Percentiles rank a stretch among this genome's conserved stretches.
phyloP scores from a whole-genome alignment of 2,888 invertebrate species.

The Hirtodrosophila duncani region DNA sequence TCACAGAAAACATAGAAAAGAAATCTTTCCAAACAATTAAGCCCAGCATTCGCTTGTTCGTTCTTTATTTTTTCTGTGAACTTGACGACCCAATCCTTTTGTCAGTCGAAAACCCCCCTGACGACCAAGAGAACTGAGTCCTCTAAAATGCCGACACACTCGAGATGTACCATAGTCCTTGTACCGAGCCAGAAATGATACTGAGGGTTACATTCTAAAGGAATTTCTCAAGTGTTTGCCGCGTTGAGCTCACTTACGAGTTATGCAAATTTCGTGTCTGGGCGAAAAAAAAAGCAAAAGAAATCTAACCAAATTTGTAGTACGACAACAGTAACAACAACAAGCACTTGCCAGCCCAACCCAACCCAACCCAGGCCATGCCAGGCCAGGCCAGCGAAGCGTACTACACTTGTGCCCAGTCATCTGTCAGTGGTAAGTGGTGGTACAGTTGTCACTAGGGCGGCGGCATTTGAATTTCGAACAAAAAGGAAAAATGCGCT shows the following conservation, averaged over 20 bases:
- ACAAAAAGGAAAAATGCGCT: slow-evolving; percentile 30
- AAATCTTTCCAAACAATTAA: slow-evolving; percentile 67
- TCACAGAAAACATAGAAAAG: not conserved
- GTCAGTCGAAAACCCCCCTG: slow-evolving; percentile 27
- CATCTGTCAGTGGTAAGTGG: too few relatives aligned
- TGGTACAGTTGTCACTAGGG: slow-evolving; percentile 60
- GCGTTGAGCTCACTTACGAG: slow-evolving; percentile 43
- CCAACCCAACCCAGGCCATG: slow-evolving; percentile 33
- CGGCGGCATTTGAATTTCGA: slow-evolving; percentile 54
- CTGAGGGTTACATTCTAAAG: slow-evolving; percentile 46
- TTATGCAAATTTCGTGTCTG: slow-evolving; percentile 57
- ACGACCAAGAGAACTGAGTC: not conserved
- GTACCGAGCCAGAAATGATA: slow-evolving; percentile 18
- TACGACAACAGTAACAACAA: slow-evolving; percentile 27
- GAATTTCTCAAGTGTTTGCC: slow-evolving; percentile 53
- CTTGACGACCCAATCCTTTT: slow-evolving; percentile 46
- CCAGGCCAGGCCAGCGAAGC: slow-evolving; percentile 27
- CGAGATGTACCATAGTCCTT: slow-evolving; percentile 28
- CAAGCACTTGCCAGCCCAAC: slow-evolving; percentile 31
- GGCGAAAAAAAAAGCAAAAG: slow-evolving; percentile 20
- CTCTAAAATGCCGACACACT: slow-evolving; percentile 63
- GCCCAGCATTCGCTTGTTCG: slow-evolving; percentile 19
- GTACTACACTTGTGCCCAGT: slow-evolving; percentile 50
- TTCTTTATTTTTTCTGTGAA: not conserved
- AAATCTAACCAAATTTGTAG: slow-evolving; percentile 43